Percentiles rank a stretch among this genome's conserved stretches.
Conservation (phyloP, 2,888 invertebrate species). For the Theretra japonica region DNA sequence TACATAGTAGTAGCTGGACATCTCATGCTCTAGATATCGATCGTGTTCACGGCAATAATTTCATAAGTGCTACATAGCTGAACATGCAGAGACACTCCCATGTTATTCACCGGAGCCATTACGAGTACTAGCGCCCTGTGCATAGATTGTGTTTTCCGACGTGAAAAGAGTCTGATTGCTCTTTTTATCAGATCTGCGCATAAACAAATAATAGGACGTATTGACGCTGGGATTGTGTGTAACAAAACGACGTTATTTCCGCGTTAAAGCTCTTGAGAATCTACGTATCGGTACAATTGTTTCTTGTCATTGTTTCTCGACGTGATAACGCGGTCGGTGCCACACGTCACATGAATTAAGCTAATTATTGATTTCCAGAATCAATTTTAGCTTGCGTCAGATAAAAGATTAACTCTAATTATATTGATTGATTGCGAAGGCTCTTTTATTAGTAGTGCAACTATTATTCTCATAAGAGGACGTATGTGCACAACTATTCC, state of each 20-base stretch:
- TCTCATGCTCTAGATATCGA: conserved; percentile 30
- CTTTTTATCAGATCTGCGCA: not conserved
- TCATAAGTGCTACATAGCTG: conserved; percentile 13
- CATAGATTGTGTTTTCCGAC: not conserved
- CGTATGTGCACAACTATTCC: conserved; percentile 9
- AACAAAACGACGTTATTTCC: not conserved
- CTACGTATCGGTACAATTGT: not conserved
- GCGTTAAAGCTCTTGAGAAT: not conserved
- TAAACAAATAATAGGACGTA: conserved; percentile 1
- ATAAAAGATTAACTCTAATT: conserved; percentile 47
- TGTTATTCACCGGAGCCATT: not conserved
- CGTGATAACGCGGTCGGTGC: not conserved
- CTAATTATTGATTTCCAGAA: conserved; percentile 39
- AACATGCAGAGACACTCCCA: conserved; percentile 27
- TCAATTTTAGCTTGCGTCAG: conserved; percentile 40
- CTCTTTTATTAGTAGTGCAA: conserved; percentile 41
- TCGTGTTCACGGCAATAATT: conserved; percentile 20
- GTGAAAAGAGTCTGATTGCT: conserved; percentile 15
- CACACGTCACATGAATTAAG: conserved; percentile 35
- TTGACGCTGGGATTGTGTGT: no score
- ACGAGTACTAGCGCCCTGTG: not conserved
- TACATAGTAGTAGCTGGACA: conserved; percentile 51
- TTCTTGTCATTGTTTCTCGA: not conserved
- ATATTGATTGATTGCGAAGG: conserved; percentile 47
- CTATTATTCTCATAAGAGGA: conserved; percentile 34